Evolutionary conservation across 92 coral and sea anemone species (phyloP), one percentile per base, ranked within the genome.

Genomic region (Nematostella vectensis): DNA sequence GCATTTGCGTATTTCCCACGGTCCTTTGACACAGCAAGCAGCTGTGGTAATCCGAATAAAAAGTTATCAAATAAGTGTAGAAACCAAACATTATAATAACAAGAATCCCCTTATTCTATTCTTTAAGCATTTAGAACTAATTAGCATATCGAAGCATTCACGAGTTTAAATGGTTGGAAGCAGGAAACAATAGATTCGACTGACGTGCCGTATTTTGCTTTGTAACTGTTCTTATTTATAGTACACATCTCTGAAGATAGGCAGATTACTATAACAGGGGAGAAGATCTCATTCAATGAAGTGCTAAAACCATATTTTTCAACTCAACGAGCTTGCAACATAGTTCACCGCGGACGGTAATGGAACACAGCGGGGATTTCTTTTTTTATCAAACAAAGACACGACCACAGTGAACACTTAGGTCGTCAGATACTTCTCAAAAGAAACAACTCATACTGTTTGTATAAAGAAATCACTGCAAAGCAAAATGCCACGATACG

Each of bases 1-100:
- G 73, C 95, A 85, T 78, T 70, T 85, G 95, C 62, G 68, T 29
- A 26, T 37, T 85, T 85, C 95, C 88, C 95, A 85, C 95, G 95
- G 82, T 71, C 65, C 69, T 71, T 31, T 59, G 59, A 24, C 51
- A 69, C 64, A 33, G 54, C 54, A 47, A 48, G 88, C 95, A 85
- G 95, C 95, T 85, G 95, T 65, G 51, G 53, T 38, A 60, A 80
- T 69, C 83, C 70, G 75, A 80, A 80, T 88, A 85, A 85, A 80
- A 77, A 85, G 70, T 75, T 80, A 80, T 85, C 58, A 76, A 63
- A 16, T 69, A 80, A 85, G 83, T 75, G 88, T 82, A 75, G 70
- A 69, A 85, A 85, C 76, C 55, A 81, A 52, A 52, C 60, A 38
- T 36, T 61, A 70, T 65, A 84, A 79, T 74, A 69, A 75, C 78